phyloP scores from a whole-genome alignment of 2,888 invertebrate species.

The Dione juno region DNA sequence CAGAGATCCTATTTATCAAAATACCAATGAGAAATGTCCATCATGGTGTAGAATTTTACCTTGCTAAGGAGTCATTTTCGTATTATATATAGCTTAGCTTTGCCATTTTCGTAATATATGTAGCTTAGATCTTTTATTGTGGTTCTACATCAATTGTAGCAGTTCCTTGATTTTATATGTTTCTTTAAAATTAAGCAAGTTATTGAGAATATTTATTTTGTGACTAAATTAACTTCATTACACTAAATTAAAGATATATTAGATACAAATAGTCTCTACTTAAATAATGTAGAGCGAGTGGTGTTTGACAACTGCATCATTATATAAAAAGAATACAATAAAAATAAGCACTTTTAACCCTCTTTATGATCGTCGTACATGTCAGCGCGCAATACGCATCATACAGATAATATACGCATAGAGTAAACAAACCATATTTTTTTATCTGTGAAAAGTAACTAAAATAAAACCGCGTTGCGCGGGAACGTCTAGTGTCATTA shows the following conservation, averaged over 20 bases:
- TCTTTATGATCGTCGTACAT: conserved; percentile 24
- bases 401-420: conserved; percentile 35
- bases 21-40: too few relatives aligned
- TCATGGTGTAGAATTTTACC: too few relatives aligned
- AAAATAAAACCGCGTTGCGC: conserved; percentile 48
- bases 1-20: too few relatives aligned
- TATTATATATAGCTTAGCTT: too few relatives aligned
- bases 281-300: conserved; percentile 21
- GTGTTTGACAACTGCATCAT: conserved; percentile 19
- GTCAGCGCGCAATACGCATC: conserved; percentile 26
- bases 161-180: too few relatives aligned
- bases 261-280: conserved; percentile 19
- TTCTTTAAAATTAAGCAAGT: too few relatives aligned
- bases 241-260: background rate
- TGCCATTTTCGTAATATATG: too few relatives aligned
- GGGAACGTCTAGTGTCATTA: conserved; percentile 65
- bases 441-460: conserved; percentile 49
- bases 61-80: too few relatives aligned
- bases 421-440: conserved; percentile 47
- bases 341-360: conserved; percentile 30
- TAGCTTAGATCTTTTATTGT: too few relatives aligned
- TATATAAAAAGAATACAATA: conserved; percentile 26
- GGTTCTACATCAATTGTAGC: too few relatives aligned
- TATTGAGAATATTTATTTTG: background rate
- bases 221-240: background rate